These are phyloP conservation scores for Caerostris extrusa DNA, from an alignment of 1,140 invertebrate species.

Conservation along the genomic window DNA sequence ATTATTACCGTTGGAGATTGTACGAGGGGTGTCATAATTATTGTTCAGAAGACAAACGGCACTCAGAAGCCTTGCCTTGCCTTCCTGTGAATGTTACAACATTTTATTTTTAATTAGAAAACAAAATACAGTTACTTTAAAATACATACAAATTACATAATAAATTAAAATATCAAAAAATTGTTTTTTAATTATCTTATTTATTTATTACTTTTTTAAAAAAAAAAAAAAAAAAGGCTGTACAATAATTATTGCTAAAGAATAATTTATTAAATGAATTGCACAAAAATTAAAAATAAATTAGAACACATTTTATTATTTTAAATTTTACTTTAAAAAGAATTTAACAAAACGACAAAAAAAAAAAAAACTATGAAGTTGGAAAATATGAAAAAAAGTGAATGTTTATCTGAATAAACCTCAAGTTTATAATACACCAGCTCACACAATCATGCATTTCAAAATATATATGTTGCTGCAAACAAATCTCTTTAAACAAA, in stretches of 20 bases:
- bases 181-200: no score
- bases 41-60: constrained; percentile 68
- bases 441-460: no score
- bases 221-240: no score
- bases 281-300: background rate
- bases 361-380: no score
- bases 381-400: no score
- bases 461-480: no score
- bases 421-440: no score
- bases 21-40: constrained; percentile 39
- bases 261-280: background rate
- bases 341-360: no score
- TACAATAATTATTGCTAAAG: background rate
- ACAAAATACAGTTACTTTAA: background rate
- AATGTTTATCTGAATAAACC: no score
- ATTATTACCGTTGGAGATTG: background rate
- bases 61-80: constrained; percentile 54
- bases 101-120: background rate
- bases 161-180: background rate
- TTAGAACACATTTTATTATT: background rate
- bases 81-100: constrained; percentile 35
- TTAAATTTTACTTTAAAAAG: background rate
- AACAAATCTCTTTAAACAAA: no score
- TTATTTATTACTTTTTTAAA: background rate
- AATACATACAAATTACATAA: background rate